A percentile compares a stretch with the other conserved stretches of the same genome.
phyloP scores from a whole-genome alignment of 2,113 vertebrate genomes.

The Neolamprologus kungweensis region DNA sequence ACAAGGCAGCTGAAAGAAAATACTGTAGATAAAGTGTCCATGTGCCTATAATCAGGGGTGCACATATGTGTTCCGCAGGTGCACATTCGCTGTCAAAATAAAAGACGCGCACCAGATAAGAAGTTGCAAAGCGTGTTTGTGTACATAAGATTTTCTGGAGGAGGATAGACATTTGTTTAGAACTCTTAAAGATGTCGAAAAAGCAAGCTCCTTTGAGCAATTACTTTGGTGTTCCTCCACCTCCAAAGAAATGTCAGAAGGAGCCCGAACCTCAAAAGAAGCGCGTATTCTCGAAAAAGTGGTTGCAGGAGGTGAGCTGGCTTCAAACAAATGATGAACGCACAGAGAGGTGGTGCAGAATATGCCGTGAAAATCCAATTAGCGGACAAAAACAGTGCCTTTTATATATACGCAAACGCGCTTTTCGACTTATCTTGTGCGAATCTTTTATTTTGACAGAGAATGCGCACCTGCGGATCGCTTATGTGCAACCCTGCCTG shows the following conservation, averaged over 20 bases:
- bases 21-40: neutral
- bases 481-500: neutral
- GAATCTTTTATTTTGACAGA: neutral
- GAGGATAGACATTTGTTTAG: neutral
- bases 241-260: neutral
- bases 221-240: neutral
- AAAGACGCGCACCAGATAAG: neutral
- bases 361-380: neutral
- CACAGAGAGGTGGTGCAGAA: neutral
- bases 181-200: neutral
- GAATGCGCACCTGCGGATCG: neutral
- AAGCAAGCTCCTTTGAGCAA: neutral
- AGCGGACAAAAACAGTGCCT: neutral
- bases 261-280: neutral
- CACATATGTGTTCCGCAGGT: neutral
- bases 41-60: neutral
- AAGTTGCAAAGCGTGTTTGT: fast-evolving
- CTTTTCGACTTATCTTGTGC: neutral
- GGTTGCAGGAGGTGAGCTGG: neutral
- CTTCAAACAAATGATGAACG: neutral
- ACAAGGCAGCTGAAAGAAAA: neutral
- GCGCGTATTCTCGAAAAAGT: neutral
- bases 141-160: neutral
- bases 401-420: neutral
- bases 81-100: neutral